Conservation (phyloP, 2,113 vertebrate species). For the Chlamydotis undulata region DNA sequence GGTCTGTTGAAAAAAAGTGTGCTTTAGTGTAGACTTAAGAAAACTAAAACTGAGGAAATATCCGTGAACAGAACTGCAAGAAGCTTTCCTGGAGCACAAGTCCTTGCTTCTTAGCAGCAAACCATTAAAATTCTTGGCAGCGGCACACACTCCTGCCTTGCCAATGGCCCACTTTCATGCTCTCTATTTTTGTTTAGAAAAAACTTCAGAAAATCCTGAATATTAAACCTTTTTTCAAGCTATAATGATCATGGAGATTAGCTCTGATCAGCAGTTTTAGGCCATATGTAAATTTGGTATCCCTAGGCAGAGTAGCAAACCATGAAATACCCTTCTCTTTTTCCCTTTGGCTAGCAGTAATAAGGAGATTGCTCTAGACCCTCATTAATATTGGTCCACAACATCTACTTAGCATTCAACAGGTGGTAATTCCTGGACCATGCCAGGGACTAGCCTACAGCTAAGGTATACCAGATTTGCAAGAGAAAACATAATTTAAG, state of each 20-base stretch:
- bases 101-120: background rate
- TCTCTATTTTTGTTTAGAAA: slow-evolving; percentile 47
- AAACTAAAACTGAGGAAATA: background rate
- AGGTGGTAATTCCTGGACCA: background rate
- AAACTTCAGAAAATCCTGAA: slow-evolving; percentile 36
- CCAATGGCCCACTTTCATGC: slow-evolving; percentile 27
- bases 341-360: background rate
- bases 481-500: slow-evolving; percentile 23
- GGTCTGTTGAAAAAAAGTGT: background rate
- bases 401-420: background rate
- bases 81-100: background rate
- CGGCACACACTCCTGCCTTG: background rate
- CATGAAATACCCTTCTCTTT: background rate
- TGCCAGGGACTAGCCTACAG: background rate
- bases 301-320: slow-evolving; percentile 11
- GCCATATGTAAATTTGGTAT: slow-evolving; percentile 31
- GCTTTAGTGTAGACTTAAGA: background rate
- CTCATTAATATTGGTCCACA: background rate
- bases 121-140: slow-evolving; percentile 30
- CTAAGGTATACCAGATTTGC: background rate
- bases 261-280: slow-evolving; percentile 57
- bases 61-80: background rate
- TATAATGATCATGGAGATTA: slow-evolving; percentile 51
- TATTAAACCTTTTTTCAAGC: slow-evolving; percentile 49
- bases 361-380: background rate